phyloP scores from a whole-genome alignment of 2,797 vertebrate genomes.

The Acrocephalus scirpaceus region DNA sequence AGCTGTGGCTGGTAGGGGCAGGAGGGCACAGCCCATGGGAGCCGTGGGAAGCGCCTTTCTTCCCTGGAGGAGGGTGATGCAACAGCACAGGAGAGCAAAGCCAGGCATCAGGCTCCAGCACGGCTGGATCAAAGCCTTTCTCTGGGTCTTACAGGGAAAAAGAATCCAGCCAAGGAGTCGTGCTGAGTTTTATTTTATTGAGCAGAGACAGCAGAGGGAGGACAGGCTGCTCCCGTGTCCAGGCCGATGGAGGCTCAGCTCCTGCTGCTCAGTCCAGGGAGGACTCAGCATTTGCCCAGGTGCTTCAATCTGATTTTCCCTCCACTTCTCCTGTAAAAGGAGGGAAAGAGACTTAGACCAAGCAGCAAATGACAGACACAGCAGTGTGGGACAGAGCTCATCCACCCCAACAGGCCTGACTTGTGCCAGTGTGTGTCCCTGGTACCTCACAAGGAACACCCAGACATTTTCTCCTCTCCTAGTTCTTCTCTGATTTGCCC shows the following conservation, averaged over 20 bases:
- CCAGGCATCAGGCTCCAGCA: not conserved
- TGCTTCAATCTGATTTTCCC: conserved; percentile 73
- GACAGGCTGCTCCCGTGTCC: not conserved
- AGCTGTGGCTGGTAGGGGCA: not conserved
- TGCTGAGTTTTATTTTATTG: conserved; percentile 61
- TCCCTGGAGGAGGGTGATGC: not conserved
- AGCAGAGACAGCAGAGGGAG: not conserved
- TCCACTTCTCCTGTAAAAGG: conserved; percentile 68
- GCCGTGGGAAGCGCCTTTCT: not conserved
- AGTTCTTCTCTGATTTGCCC: not conserved
- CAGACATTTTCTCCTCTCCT: not conserved
- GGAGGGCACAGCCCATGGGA: not conserved
- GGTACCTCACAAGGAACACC: not conserved
- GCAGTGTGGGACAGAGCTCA: not conserved
- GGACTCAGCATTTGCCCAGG: conserved; percentile 73
- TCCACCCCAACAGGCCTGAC: not conserved
- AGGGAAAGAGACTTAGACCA: not conserved
- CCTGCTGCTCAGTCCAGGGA: not conserved
- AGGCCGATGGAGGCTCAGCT: not conserved
- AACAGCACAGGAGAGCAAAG: not conserved
- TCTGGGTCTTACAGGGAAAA: not conserved
- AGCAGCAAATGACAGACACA: not conserved
- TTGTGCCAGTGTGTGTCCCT: not conserved
- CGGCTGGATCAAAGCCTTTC: not conserved
- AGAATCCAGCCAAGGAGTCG: not conserved